Conservation (phyloP, 2,888 invertebrate genomes). For the Apodemia duryi region DNA sequence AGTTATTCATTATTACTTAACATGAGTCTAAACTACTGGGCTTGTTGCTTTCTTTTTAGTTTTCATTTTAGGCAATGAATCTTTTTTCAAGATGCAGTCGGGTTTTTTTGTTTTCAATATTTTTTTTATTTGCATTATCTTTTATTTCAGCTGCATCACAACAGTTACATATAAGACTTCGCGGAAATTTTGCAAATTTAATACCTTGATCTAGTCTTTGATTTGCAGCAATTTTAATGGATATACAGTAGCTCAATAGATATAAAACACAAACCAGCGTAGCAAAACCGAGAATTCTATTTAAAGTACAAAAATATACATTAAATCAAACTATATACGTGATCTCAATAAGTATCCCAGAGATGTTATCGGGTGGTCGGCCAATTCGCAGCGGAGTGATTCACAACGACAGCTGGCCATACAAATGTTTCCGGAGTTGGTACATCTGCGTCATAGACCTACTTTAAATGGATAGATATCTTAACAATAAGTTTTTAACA, state of each 20-base stretch:
- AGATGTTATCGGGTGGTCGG: constrained; percentile 23
- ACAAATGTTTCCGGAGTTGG: constrained; percentile 49
- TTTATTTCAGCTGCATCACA: too few relatives aligned
- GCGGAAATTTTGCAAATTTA: too few relatives aligned
- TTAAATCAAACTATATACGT: constrained; percentile 30
- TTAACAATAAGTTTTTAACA: neutral
- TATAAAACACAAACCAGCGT: constrained; percentile 19
- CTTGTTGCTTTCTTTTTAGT: too few relatives aligned
- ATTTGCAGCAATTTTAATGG: too few relatives aligned
- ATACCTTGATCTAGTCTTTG: too few relatives aligned
- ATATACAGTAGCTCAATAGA: constrained; percentile 31
- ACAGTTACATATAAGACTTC: too few relatives aligned
- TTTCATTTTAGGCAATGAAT: too few relatives aligned
- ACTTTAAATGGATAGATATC: neutral
- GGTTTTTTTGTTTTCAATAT: too few relatives aligned
- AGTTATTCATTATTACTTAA: too few relatives aligned
- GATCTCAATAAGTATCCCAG: constrained; percentile 26
- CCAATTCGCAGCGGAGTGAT: constrained; percentile 18
- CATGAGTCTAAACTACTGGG: too few relatives aligned
- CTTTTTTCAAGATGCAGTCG: too few relatives aligned
- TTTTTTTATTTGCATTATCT: too few relatives aligned
- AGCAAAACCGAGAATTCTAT: constrained; percentile 11
- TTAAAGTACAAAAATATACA: constrained; percentile 21
- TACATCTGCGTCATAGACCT: neutral
- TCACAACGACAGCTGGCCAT: constrained; percentile 26